These are phyloP conservation scores for Pelvicachromis taeniatus DNA, from an alignment of 2,113 vertebrate species.

Conservation along the genomic window DNA sequence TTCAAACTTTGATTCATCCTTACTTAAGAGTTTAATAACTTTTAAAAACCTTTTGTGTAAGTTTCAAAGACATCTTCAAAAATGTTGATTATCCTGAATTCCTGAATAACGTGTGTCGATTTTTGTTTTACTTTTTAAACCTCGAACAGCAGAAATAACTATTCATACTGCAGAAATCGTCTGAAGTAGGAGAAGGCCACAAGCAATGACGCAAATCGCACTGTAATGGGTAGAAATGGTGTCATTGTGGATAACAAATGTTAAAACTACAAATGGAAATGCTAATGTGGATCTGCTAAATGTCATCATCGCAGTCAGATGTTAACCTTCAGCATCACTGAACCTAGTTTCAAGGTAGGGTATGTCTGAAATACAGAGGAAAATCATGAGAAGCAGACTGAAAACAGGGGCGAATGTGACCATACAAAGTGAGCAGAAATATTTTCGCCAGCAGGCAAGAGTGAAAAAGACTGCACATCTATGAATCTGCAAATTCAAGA, in stretches of 20 bases:
- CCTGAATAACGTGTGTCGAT: rapidly evolving
- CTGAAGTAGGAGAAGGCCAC: background rate
- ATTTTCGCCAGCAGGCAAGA: rapidly evolving
- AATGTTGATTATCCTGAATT: background rate
- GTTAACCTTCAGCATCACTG: background rate
- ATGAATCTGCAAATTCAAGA: background rate
- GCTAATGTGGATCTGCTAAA: background rate
- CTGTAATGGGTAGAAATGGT: background rate
- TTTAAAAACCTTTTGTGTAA: background rate
- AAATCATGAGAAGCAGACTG: background rate
- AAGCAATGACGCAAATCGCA: background rate
- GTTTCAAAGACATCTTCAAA: background rate
- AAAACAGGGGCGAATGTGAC: background rate
- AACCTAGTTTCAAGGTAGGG: background rate
- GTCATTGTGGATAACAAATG: background rate
- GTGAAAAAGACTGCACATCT: background rate
- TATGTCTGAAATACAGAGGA: background rate
- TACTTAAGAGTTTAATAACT: background rate
- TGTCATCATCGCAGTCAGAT: rapidly evolving
- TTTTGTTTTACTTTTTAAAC: background rate
- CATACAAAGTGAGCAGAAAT: background rate
- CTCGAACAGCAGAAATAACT: background rate
- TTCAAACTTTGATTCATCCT: rapidly evolving
- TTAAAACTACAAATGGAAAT: background rate
- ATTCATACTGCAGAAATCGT: background rate